phyloP scores from a whole-genome alignment of 2,113 vertebrate species.

The Nesogale talazaci region DNA sequence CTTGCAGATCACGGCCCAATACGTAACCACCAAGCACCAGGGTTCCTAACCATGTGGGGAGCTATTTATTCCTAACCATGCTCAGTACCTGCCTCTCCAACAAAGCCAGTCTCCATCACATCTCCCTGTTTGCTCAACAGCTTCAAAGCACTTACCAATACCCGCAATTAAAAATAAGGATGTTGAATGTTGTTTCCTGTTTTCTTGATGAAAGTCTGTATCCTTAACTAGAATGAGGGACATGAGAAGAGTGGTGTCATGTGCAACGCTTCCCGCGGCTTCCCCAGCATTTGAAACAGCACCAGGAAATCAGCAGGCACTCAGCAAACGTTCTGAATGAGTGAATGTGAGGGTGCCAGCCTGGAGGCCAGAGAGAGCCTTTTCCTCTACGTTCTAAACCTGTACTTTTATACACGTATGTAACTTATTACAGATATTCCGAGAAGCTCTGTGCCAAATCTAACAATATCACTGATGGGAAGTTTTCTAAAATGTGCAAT shows the following conservation, averaged over 20 bases:
- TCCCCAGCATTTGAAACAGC: neutral
- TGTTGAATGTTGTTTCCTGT: neutral
- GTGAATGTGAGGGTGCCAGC: neutral
- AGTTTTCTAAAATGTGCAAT: conserved; percentile 63
- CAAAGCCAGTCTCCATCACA: neutral
- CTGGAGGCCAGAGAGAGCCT: neutral
- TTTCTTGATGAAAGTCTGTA: neutral
- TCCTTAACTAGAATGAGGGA: conserved; percentile 9
- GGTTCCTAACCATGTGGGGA: neutral
- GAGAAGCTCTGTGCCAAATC: neutral
- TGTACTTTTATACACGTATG: neutral
- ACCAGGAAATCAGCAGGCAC: neutral
- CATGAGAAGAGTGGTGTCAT: neutral
- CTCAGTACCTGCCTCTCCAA: neutral
- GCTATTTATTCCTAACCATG: neutral
- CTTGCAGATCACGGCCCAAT: too few species aligned
- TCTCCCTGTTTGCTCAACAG: neutral
- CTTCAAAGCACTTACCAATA: neutral
- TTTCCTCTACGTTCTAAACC: conserved; percentile 6
- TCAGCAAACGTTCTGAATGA: conserved; percentile 14
- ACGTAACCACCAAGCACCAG: neutral
- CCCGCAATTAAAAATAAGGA: neutral
- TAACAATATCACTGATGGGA: conserved; percentile 20
- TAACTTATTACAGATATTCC: neutral
- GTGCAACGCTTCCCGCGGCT: neutral